Evolutionary conservation across 2,113 vertebrate genomes (phyloP), one percentile per base, ranked within the genome.

Genomic region (Melospiza georgiana): DNA sequence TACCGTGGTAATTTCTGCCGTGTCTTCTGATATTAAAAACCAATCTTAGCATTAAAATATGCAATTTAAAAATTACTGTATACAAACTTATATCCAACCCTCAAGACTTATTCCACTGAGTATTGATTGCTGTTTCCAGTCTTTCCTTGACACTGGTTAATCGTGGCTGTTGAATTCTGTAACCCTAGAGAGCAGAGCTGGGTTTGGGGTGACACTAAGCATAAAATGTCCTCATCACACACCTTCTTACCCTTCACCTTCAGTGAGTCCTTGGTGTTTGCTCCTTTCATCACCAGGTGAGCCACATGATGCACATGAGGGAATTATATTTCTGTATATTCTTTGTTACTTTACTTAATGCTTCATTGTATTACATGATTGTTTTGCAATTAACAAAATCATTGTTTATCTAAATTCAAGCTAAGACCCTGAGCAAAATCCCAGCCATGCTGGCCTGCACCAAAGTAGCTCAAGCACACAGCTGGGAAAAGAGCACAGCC

Each of bases 331-430:
- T 83, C 51, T 81, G 57, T 84, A 31, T 84, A 31, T n/a, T 91
- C 62, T 94, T 94, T 63, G 13, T 31, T 81, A 12, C 58, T 82
- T 97, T 79, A 51, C 48, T 93, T 96, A 94, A 96, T 81, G 15
- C 9, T 66, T 18, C 39, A 61, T 24, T 76, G 23, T 37, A 57
- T 80, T 66, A 65, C 4, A 13, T 48, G 39, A 58, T 14, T 83
- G 30, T 6, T 91, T 80, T 90, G 39, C 30, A 55, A 24, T 78
- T 81, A 91, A 81, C 23, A 87, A 55, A 90, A 44, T n/a, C 5
- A 44, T 19, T 57, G 8, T 39, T 86, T 75, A 84, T 41, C 52
- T 44, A 76, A 82, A 84, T 89, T 54, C 37, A 83, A 67, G 54
- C 55, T 83, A 63, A 54, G n/a, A 52, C 49, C 20, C 18, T 51